phyloP scores from a whole-genome alignment of 2,113 vertebrate genomes.

The Alosa alosa region DNA sequence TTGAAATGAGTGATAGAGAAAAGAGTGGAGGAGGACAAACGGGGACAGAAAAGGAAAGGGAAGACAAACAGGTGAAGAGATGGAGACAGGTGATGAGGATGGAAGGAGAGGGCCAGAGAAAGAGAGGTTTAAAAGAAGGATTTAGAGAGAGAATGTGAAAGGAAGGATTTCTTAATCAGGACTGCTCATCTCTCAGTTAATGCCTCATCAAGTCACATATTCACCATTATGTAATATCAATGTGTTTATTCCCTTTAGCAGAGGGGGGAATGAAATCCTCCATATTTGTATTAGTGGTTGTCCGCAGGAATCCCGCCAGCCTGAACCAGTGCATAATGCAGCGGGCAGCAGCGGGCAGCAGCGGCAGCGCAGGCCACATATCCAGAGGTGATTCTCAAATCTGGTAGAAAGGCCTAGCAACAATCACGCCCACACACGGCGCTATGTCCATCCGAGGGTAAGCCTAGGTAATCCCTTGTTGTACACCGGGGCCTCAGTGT shows the following conservation, averaged over 20 bases:
- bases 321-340: not conserved
- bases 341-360: not conserved
- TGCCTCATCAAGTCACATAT: not conserved
- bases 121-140: not conserved
- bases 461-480: conserved; percentile 9
- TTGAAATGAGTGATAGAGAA: not conserved
- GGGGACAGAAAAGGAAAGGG: not conserved
- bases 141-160: not conserved
- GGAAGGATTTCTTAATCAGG: not conserved
- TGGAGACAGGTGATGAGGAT: not conserved
- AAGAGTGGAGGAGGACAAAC: not conserved
- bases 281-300: not conserved
- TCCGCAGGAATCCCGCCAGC: not conserved
- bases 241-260: not conserved
- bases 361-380: not conserved
- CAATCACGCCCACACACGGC: not conserved
- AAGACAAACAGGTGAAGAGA: not conserved
- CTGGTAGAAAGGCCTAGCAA: not conserved
- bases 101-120: not conserved
- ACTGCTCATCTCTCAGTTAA: not conserved
- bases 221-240: not conserved
- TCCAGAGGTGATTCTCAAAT: conserved; percentile 1
- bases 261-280: not conserved
- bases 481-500: not conserved
- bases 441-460: not conserved